Evolutionary conservation across 2,797 vertebrate genomes (phyloP), one percentile per base, ranked within the genome.

Genomic region (Mormyrus hasselquistii): DNA sequence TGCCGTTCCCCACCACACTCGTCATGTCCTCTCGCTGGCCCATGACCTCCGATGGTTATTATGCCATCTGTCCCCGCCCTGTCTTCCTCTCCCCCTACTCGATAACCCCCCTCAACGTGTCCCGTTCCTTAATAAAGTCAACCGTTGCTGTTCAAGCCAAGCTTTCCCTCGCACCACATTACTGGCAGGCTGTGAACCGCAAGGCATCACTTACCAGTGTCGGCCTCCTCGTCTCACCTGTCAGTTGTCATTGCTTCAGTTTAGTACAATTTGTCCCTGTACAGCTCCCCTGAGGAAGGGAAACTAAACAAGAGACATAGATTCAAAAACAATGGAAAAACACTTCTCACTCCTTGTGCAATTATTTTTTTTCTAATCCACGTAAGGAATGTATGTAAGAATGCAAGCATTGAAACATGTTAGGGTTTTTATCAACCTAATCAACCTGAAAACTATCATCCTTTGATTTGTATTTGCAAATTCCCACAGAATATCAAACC

Each of bases 21-120:
- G 94, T 95, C 93, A 91, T 90, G 90, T 90, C 87, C 91, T 91
- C 93, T 93, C 44, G 82, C 88, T 87, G 91, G 89, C 91, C 89
- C 88, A 79, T 90, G 91, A 92, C 93, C 92, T 88, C 90, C 86
- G 44, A 91, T 86, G 52, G 90, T 59, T 59, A 84, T 92, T 93
- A 88, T 87, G 90, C 86, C 55, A 50, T 44, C 14, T 34, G 52
- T 14, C 59, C 52, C 49, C 14, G 1, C 2, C 44, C 34, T 3
- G 5, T 34, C 83, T 52, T 86, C 50, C 53, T 12, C 49, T 34
- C 84, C 12, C 12, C 22, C 14, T 16, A 57, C 22, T 38, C 52
- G 16, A 73, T 88, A 89, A 92, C 90, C 91, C 88, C 91, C 88
- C 90, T 90, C 55, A 90, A 88, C 65, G 82, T 90, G 79, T 88